A percentile compares a stretch with the other conserved stretches of the same genome.
These are phyloP conservation scores for Eonycteris spelaea DNA, from an alignment of 2,113 vertebrate species.

Conservation along the genomic window DNA sequence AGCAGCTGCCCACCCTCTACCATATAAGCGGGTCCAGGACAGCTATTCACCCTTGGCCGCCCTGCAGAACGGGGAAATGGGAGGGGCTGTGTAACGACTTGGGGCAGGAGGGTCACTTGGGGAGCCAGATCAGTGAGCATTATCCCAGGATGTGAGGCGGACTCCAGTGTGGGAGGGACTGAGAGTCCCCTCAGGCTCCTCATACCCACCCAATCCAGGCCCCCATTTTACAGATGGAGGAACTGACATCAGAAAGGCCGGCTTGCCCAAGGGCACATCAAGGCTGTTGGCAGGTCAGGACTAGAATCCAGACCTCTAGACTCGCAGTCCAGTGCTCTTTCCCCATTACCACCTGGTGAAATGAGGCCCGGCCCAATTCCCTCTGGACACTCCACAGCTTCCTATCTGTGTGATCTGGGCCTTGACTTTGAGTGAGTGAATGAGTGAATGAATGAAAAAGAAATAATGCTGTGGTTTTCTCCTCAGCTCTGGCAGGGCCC, in stretches of 20 bases:
- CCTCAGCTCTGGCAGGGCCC: neutral
- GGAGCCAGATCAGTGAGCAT: neutral
- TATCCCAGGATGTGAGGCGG: neutral
- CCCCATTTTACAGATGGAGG: neutral
- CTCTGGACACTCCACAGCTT: neutral
- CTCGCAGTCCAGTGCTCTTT: neutral
- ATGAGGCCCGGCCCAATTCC: neutral
- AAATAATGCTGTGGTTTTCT: neutral
- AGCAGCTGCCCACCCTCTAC: neutral
- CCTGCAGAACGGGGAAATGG: neutral
- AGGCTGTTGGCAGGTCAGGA: neutral
- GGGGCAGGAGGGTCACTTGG: neutral
- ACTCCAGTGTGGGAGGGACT: neutral
- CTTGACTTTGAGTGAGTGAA: neutral
- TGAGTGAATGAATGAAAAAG: neutral
- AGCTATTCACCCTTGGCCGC: neutral
- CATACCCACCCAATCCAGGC: neutral
- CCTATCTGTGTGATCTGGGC: neutral
- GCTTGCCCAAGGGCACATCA: neutral
- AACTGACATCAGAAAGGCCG: neutral
- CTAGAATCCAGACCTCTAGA: neutral
- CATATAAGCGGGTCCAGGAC: neutral
- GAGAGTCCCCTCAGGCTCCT: neutral
- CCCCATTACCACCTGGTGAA: neutral
- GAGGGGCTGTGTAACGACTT: neutral